Conservation (phyloP, 2,888 invertebrate genomes). For the Leptopilina drosophilae region DNA sequence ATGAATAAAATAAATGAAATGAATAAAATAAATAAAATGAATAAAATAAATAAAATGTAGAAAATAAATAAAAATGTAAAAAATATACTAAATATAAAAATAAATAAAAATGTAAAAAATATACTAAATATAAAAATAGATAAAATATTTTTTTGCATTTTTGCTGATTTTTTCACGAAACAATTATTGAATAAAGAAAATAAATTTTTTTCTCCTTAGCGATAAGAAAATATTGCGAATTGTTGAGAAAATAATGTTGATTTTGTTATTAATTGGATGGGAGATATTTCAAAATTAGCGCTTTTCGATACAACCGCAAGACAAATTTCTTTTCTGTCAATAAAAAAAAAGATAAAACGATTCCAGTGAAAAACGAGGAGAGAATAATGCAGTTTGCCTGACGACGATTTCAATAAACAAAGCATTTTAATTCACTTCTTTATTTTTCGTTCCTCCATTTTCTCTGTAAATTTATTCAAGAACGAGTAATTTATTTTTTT, state of each 20-base stretch:
- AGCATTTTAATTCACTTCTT: neutral
- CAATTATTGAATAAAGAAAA: too few relatives aligned
- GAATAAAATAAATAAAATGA: too few relatives aligned
- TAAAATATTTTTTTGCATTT: too few relatives aligned
- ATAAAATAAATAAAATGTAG: too few relatives aligned
- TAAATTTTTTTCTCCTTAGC: neutral
- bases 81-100: too few relatives aligned
- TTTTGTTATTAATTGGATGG: conserved; percentile 23
- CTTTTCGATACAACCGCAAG: neutral
- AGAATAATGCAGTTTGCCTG: conserved; percentile 5
- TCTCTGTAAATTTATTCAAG: too few relatives aligned
- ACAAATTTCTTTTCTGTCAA: conserved; percentile 32
- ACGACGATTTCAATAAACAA: neutral
- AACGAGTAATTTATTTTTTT: neutral
- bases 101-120: too few relatives aligned
- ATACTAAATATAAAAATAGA: too few relatives aligned
- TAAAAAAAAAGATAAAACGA: conserved; percentile 26
- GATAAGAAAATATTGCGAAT: neutral
- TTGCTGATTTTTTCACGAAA: too few relatives aligned
- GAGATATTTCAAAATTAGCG: conserved; percentile 12
- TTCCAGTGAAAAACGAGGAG: conserved; percentile 26
- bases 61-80: too few relatives aligned
- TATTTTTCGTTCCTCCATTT: neutral
- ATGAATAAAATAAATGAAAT: too few relatives aligned
- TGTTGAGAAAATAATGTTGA: neutral